Evolutionary conservation across 2,797 vertebrate species (phyloP).

Genomic region (Acomys russatus): DNA sequence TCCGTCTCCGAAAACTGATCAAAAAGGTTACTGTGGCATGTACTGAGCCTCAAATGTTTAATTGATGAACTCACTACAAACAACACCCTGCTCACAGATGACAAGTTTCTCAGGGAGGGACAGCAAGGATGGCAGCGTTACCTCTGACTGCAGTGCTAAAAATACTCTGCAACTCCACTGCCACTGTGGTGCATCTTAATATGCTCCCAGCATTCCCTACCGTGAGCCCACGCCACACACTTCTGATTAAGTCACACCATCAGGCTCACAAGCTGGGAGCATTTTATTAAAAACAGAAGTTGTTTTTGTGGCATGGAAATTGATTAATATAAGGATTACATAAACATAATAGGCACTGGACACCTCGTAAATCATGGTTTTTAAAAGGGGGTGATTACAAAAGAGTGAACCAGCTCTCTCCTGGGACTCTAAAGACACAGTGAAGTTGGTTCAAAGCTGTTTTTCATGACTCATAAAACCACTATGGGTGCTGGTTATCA

Average conservation of each 20-base stretch:
- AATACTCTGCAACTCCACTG: conserved; percentile 74
- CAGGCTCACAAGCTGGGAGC: conserved; percentile 37
- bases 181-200: conserved; percentile 69
- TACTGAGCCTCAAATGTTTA: conserved; percentile 86
- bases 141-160: conserved; percentile 80
- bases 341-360: neutral
- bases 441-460: conserved; percentile 75
- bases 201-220: conserved; percentile 11
- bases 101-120: conserved; percentile 78
- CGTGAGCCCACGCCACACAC: neutral
- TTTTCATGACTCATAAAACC: conserved; percentile 76
- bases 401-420: conserved; percentile 51
- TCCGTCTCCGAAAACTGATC: conserved; percentile 78
- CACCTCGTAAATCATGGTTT: conserved; percentile 33
- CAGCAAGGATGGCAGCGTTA: conserved; percentile 51
- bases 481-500: conserved; percentile 13
- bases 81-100: conserved; percentile 67
- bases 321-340: conserved; percentile 42
- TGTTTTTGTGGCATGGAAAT: conserved; percentile 21
- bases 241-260: conserved; percentile 42
- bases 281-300: conserved; percentile 34
- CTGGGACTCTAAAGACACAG: conserved; percentile 64
- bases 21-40: conserved; percentile 83
- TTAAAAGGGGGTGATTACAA: conserved; percentile 4
- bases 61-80: conserved; percentile 84